A percentile compares a stretch with the other conserved stretches of the same genome.
Conservation (phyloP, 2,888 invertebrate genomes). For the Archips crataeganus region DNA sequence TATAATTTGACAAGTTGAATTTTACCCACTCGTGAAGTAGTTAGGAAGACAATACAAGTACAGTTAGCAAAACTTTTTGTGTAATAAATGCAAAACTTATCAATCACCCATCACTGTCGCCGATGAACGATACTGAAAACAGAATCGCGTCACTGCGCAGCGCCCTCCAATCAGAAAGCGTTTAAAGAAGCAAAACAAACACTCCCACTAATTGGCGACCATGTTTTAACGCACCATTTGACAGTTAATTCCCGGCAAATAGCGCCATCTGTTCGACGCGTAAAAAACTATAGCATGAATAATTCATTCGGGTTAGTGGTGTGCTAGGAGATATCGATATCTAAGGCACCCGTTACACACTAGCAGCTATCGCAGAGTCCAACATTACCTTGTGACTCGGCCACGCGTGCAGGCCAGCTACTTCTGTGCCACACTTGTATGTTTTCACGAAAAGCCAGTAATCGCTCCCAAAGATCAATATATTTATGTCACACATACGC, state of each 20-base stretch:
- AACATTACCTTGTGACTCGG: too few relatives aligned
- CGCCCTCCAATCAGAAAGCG: constrained; percentile 18
- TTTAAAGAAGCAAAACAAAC: constrained; percentile 12
- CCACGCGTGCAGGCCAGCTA: too few relatives aligned
- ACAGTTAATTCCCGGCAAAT: constrained; percentile 22
- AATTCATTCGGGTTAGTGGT: constrained; percentile 15
- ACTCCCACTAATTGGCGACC: constrained; percentile 1
- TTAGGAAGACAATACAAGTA: too few relatives aligned
- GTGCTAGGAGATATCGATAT: not conserved
- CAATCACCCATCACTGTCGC: not conserved
- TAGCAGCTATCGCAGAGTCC: too few relatives aligned
- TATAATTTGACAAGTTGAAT: too few relatives aligned
- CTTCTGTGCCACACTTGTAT: too few relatives aligned
- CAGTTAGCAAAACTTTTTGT: too few relatives aligned
- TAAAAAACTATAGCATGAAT: constrained; percentile 30
- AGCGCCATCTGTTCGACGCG: constrained; percentile 28
- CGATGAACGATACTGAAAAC: not conserved
- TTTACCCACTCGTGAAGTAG: too few relatives aligned
- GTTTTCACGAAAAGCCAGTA: too few relatives aligned
- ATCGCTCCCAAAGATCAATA: too few relatives aligned
- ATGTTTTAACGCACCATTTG: constrained; percentile 27
- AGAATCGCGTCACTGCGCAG: not conserved
- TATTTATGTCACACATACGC: too few relatives aligned
- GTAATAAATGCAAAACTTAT: too few relatives aligned
- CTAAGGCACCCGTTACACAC: not conserved